Evolutionary conservation across 2,113 vertebrate genomes (phyloP), one percentile per base, ranked within the genome.

Genomic region (Carollia perspicillata): DNA sequence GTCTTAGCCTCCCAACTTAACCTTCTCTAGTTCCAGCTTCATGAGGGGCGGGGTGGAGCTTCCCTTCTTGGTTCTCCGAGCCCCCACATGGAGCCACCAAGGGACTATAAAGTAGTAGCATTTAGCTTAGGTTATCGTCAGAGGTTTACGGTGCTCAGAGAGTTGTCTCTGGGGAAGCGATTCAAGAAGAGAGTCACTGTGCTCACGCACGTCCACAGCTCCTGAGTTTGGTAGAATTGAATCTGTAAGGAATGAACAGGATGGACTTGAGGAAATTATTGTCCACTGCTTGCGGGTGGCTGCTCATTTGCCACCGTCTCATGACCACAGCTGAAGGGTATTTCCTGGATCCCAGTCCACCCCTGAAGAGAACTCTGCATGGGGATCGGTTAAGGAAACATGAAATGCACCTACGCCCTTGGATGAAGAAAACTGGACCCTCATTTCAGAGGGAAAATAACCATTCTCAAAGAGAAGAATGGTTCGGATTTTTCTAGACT

Each of bases 381-480:
- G 8, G 7, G 83, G 1, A 30, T 6, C 71, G 28, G 18, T 26
- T 86, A n/a, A 81, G 28, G 69, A 84, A 85, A 20, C 66, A 28
- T 0, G 2, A 71, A 77, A 22, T 16, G 40, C 12, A 66, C 8
- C 42, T 30, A 51, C 16, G 75, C 18, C 40, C 7, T 49, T 72
- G 10, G 53, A 11, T 89, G 7, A 44, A 79, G 35, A 37, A 87
- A 17, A 40, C 0, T 28, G 7, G 53, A 88, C 55, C 35, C n/a
- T 85, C 18, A n/a, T 78, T 93, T 71, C 37, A 77, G 86, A 95
- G 81, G 74, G 22, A 93, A 85, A 75, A 2, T 30, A 78, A 68
- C 37, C n/a, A 37, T 65, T 81, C 37, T 93, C 74, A 87, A 84
- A 65, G 72, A 8, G 74, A 78, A 96, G 66, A 53, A 3, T 30